Evolutionary conservation across 1,140 invertebrate genomes (phyloP), one percentile per base, ranked within the genome.

Genomic region (Lordiphosa mommai): DNA sequence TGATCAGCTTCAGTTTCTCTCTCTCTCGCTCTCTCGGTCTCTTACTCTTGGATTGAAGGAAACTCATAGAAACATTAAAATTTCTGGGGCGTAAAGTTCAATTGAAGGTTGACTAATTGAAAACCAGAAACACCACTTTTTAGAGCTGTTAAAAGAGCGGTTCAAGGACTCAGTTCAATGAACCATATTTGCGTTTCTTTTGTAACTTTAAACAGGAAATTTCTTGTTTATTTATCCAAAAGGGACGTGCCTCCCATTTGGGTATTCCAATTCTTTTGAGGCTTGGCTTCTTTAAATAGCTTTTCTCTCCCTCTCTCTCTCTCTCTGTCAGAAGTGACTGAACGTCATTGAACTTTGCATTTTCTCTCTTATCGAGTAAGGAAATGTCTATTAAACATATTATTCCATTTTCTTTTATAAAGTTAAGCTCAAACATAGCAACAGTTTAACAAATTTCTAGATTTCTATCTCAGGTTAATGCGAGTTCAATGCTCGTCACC

Each of bases 161-260:
- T 66, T 66, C 49, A 56, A 48, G 47, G 44, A 65, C 30, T 4
- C 27, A 59, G 68, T 47, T 72, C 52, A 53, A 20, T 36, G 46
- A 67, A 72, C 52, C 58, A 9, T 1, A 33, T 68, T 77, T 77
- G 66, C 72, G 4, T 41, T 23, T 10, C n/a, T 6, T 41, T 23
- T 20, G 16, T 1, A 2, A 1, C 0, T 68, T 53, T 38, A 51
- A 49, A 41, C 9, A 6, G 27, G 37, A n/a, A n/a, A n/a, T n/a
- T 61, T 49, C 33, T 23, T 30, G n/a, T 60, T 68, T 55, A 56
- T 68, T 50, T 60, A 38, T 40, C 33, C 52, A 23, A 32, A 32
- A 30, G 20, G 37, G 73, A 79, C 73, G 72, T 63, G 72, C 72
- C 72, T 53, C 72, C 34, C 36, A 70, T 60, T 65, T 74, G 29